phyloP scores from a whole-genome alignment of 2,113 vertebrate genomes.

The Protobothrops flavoviridis region DNA sequence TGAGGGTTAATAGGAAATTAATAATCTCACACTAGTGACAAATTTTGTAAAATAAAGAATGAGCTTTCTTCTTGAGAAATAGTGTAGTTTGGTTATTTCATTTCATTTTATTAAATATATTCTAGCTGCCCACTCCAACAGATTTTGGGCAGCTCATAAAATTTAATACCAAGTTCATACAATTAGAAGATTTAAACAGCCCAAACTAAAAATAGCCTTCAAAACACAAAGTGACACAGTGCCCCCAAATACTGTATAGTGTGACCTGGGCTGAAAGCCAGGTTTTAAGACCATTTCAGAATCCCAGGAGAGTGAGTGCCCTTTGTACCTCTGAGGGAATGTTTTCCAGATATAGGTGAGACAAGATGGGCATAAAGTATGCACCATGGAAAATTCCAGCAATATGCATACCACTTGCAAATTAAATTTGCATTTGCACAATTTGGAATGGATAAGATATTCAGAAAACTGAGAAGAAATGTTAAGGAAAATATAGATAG shows the following conservation, averaged over 20 bases:
- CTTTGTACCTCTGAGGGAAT: background rate
- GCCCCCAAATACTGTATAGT: background rate
- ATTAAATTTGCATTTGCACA: background rate
- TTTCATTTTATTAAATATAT: background rate
- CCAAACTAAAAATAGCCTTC: background rate
- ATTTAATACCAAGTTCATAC: background rate
- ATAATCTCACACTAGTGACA: background rate
- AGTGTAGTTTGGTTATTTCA: background rate
- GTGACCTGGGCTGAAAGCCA: background rate
- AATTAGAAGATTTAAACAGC: background rate
- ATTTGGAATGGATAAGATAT: background rate
- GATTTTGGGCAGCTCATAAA: background rate
- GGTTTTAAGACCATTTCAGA: background rate
- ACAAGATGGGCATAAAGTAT: background rate
- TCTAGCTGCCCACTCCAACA: background rate
- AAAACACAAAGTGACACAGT: background rate
- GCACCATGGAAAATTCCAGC: background rate
- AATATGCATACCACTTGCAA: background rate
- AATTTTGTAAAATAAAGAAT: background rate
- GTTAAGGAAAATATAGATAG: background rate
- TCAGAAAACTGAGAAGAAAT: background rate
- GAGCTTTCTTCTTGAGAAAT: background rate
- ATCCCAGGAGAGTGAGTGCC: background rate
- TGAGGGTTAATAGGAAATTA: background rate
- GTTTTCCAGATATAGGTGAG: background rate